phyloP scores from a whole-genome alignment of 2,888 invertebrate species.

The Nomada fucata region DNA sequence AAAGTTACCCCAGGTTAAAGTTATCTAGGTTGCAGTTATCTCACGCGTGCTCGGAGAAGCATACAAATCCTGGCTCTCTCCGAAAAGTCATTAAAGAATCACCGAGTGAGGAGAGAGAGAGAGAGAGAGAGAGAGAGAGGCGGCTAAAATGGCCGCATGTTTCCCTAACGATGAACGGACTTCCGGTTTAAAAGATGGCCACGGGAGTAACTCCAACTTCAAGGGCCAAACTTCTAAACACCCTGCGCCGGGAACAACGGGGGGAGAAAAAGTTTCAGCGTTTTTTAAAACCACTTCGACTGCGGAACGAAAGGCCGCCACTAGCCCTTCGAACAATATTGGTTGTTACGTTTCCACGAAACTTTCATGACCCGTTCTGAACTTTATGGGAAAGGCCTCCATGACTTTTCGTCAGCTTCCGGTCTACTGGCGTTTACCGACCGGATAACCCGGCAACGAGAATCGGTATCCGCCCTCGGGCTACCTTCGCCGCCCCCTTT shows the following conservation, averaged over 20 bases:
- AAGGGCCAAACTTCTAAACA: slow-evolving; percentile 37
- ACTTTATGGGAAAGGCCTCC: not conserved
- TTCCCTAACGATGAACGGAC: slow-evolving; percentile 12
- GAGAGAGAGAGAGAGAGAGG: not conserved
- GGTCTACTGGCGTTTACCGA: not conserved
- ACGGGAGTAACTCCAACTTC: slow-evolving; percentile 9
- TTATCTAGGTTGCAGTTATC: slow-evolving; percentile 1
- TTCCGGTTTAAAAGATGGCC: slow-evolving; percentile 34
- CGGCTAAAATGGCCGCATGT: slow-evolving; percentile 6
- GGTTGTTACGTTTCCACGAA: slow-evolving; percentile 32
- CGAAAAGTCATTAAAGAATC: slow-evolving; percentile 45
- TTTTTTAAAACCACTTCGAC: slow-evolving; percentile 9
- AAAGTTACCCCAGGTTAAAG: not conserved
- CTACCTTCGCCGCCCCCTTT: not conserved
- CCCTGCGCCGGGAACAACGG: slow-evolving; percentile 8
- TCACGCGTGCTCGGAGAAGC: not conserved
- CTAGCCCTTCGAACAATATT: slow-evolving; percentile 35
- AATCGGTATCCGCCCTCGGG: not conserved
- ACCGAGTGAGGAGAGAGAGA: not conserved
- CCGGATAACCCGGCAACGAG: slow-evolving; percentile 6
- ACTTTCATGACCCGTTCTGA: slow-evolving; percentile 9
- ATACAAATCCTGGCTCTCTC: not conserved
- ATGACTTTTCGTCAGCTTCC: slow-evolving; percentile 21
- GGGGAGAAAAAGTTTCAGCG: slow-evolving; percentile 17
- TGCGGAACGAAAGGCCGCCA: not conserved